A percentile compares a stretch with the other conserved stretches of the same genome.
These are phyloP conservation scores for Ganaspis brasiliensis DNA, from an alignment of 2,888 invertebrate species.

Conservation along the genomic window DNA sequence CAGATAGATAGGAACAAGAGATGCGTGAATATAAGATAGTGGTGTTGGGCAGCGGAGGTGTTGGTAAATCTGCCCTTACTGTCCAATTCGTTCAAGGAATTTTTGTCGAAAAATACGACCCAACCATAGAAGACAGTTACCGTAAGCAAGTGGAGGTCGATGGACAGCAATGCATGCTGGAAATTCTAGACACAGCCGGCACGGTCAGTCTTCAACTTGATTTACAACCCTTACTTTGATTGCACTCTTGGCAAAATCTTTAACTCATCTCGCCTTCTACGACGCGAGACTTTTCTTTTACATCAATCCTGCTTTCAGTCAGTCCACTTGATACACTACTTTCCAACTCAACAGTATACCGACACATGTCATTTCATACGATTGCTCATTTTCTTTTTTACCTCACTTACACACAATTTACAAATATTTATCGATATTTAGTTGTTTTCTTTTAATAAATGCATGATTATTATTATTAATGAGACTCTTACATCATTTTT, in stretches of 20 bases:
- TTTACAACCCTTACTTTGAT: conserved; percentile 18
- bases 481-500: no score
- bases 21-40: conserved; percentile 99
- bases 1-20: conserved; percentile 68
- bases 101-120: conserved; percentile 99
- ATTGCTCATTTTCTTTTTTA: no score
- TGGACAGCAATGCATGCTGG: conserved; percentile 99
- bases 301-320: conserved; percentile 1
- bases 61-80: conserved; percentile 99
- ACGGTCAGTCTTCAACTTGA: conserved; percentile 85
- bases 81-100: conserved; percentile 99
- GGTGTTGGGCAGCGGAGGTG: conserved; percentile 99
- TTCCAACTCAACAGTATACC: no score
- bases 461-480: no score
- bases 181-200: conserved; percentile 99
- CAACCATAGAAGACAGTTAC: conserved; percentile 99
- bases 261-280: conserved; percentile 12
- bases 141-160: conserved; percentile 99
- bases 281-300: neutral
- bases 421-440: no score
- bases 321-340: conserved; percentile 2
- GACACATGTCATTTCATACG: no score
- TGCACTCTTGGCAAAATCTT: conserved; percentile 32
- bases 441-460: no score
- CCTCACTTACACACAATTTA: no score